A percentile compares a stretch with the other conserved stretches of the same genome.
Conservation (phyloP, 2,888 invertebrate genomes). For the Sinelater perroti region DNA sequence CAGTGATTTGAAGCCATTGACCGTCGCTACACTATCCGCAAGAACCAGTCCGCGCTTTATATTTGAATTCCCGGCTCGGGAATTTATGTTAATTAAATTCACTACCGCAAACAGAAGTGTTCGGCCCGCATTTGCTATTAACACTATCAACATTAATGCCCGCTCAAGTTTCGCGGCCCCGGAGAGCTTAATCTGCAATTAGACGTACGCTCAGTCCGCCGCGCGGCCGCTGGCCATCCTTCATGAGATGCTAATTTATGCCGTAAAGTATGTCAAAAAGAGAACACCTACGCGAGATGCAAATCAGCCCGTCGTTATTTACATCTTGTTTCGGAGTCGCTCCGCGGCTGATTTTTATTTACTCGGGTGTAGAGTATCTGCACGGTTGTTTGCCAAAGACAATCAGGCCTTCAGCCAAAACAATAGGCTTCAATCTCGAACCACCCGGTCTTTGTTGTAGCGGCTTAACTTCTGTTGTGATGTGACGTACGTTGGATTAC, state of each 20-base stretch:
- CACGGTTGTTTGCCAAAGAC: constrained; percentile 51
- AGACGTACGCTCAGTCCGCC: constrained; percentile 15
- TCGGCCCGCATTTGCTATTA: constrained; percentile 11
- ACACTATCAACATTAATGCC: constrained; percentile 1
- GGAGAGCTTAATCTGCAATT: constrained; percentile 23
- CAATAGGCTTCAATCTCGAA: no score
- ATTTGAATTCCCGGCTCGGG: constrained; percentile 19
- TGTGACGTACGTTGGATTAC: no score
- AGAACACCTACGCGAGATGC: constrained; percentile 44
- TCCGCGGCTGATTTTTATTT: constrained; percentile 48
- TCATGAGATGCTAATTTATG: constrained; percentile 31
- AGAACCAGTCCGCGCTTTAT: constrained; percentile 25
- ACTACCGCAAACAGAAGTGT: constrained; percentile 16
- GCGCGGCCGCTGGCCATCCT: constrained; percentile 21
- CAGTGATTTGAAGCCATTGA: constrained; percentile 31
- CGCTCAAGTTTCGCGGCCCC: no score
- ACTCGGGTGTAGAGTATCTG: constrained; percentile 50
- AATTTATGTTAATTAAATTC: constrained; percentile 22
- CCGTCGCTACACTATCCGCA: constrained; percentile 23
- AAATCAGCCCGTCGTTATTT: constrained; percentile 50
- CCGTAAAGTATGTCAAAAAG: constrained; percentile 22
- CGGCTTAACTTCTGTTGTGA: no score
- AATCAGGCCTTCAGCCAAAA: constrained; percentile 43
- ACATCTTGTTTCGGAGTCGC: constrained; percentile 47
- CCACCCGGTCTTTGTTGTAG: no score